Percentiles rank a stretch among this genome's conserved stretches.
phyloP scores from a whole-genome alignment of 2,888 invertebrate species.

The Entomobrya proxima region DNA sequence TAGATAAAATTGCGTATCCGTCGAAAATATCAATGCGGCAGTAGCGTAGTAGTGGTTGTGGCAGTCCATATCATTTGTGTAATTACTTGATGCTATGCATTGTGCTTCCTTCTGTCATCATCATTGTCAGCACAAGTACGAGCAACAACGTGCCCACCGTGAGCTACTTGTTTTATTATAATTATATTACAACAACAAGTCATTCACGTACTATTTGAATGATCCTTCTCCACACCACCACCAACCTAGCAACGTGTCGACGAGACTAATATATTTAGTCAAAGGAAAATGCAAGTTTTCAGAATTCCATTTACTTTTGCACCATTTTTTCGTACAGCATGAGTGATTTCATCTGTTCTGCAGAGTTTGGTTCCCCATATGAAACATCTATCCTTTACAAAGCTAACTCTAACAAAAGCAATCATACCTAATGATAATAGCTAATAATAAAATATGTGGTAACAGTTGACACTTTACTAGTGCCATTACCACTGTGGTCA shows the following conservation, averaged over 20 bases:
- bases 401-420: neutral
- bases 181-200: slow-evolving; percentile 12
- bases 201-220: neutral
- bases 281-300: slow-evolving; percentile 21
- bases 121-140: slow-evolving; percentile 18
- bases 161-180: slow-evolving; percentile 56
- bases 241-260: neutral
- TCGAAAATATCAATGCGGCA: neutral
- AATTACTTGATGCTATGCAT: slow-evolving; percentile 40
- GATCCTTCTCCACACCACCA: neutral
- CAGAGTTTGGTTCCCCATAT: neutral
- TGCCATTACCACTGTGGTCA: neutral
- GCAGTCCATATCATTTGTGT: slow-evolving; percentile 32
- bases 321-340: neutral
- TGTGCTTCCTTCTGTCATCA: slow-evolving; percentile 55
- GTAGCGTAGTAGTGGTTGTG: no score
- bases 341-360: neutral
- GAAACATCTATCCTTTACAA: neutral
- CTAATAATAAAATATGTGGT: slow-evolving; percentile 7
- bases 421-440: neutral
- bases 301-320: slow-evolving; percentile 5
- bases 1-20: slow-evolving; percentile 20
- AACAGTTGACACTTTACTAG: slow-evolving; percentile 27
- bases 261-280: no score
- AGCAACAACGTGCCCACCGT: slow-evolving; percentile 51